A percentile compares a stretch with the other conserved stretches of the same genome.
Conservation (phyloP, 2,113 vertebrate genomes). For the Drymodes brunneopygia region DNA sequence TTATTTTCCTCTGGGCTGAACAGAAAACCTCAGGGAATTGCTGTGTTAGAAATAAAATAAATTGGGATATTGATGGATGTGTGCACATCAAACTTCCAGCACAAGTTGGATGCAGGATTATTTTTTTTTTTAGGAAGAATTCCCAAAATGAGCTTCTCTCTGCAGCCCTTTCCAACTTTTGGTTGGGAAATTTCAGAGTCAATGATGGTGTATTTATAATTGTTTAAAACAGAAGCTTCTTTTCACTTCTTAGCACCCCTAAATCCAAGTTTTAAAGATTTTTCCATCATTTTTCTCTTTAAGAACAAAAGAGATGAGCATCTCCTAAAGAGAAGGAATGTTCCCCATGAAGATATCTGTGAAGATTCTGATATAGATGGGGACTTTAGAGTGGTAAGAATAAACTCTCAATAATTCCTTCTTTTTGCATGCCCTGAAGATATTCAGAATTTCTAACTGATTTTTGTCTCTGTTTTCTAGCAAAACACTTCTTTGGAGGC, state of each 20-base stretch:
- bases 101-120: background rate
- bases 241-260: background rate
- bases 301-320: conserved; percentile 98
- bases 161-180: background rate
- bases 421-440: background rate
- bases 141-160: background rate
- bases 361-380: conserved; percentile 95
- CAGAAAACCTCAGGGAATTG: background rate
- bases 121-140: background rate
- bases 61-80: background rate
- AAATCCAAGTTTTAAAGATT: background rate
- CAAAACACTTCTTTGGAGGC: conserved; percentile 98
- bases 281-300: background rate
- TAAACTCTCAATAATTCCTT: background rate
- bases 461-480: conserved; percentile 66
- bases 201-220: background rate
- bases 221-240: background rate
- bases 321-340: conserved; percentile 95
- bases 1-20: background rate
- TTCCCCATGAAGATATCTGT: conserved; percentile 93
- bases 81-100: background rate
- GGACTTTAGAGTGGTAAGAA: conserved; percentile 91
- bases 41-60: background rate
- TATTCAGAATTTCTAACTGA: background rate
- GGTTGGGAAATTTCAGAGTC: background rate